A percentile compares a stretch with the other conserved stretches of the same genome.
phyloP scores from a whole-genome alignment of 2,113 vertebrate species.

The Ifrita kowaldi region DNA sequence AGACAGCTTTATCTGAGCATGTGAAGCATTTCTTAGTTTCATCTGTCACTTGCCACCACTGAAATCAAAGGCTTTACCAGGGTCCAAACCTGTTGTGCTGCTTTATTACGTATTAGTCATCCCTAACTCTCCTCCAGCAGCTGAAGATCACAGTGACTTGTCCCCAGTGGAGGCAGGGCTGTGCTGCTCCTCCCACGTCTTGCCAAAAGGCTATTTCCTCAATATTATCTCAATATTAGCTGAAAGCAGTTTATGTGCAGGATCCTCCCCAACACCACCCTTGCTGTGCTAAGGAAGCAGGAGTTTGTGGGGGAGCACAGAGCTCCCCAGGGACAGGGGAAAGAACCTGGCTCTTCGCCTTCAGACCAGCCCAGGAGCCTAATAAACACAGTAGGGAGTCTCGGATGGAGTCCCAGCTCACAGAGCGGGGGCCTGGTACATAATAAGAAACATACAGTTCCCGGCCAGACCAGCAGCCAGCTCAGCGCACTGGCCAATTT shows the following conservation, averaged over 20 bases:
- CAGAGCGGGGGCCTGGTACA: fast-evolving
- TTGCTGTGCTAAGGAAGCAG: neutral
- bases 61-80: conserved; percentile 24
- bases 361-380: neutral
- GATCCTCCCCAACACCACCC: neutral
- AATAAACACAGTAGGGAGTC: fast-evolving
- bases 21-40: neutral
- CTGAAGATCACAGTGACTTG: neutral
- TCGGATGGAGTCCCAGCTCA: fast-evolving
- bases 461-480: neutral
- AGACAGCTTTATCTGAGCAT: neutral
- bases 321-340: neutral
- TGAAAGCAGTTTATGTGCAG: neutral
- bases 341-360: fast-evolving
- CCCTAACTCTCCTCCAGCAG: neutral
- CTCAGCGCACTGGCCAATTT: neutral
- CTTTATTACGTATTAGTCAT: neutral
- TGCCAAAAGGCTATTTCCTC: neutral
- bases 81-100: neutral
- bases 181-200: neutral
- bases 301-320: neutral
- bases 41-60: neutral
- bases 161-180: neutral
- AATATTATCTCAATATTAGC: neutral
- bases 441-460: neutral